Evolutionary conservation across 2,888 invertebrate genomes (phyloP).

Genomic region (Xestia c-nigrum): DNA sequence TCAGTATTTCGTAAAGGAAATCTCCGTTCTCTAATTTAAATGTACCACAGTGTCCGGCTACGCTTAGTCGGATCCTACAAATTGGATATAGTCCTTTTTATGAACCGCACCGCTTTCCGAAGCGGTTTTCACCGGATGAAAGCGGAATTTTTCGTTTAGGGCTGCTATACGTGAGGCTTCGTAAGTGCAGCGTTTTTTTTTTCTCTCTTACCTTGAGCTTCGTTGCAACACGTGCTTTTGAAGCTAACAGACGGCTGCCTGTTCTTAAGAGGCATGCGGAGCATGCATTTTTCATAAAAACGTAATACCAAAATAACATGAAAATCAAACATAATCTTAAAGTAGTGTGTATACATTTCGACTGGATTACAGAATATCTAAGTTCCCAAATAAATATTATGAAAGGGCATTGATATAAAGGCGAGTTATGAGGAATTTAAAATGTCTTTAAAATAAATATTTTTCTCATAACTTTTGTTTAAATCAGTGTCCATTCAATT

Average conservation of each 20-base stretch:
- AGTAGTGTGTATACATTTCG: too few species aligned
- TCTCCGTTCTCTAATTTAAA: slow-evolving; percentile 69
- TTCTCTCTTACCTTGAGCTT: not conserved
- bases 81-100: slow-evolving; percentile 81
- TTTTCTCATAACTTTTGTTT: too few species aligned
- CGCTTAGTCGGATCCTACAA: slow-evolving; percentile 69
- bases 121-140: slow-evolving; percentile 71
- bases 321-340: too few species aligned
- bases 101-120: slow-evolving; percentile 69
- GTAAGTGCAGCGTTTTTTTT: slow-evolving; percentile 18
- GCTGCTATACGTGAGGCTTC: slow-evolving; percentile 34
- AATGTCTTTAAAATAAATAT: too few species aligned
- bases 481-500: too few species aligned
- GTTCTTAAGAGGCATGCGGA: too few species aligned
- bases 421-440: too few species aligned
- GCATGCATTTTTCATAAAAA: too few species aligned
- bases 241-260: not conserved
- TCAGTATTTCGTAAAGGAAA: slow-evolving; percentile 55
- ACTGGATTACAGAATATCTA: too few species aligned
- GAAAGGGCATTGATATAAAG: too few species aligned
- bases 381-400: too few species aligned
- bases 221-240: not conserved
- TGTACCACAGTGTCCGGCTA: slow-evolving; percentile 68
- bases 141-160: slow-evolving; percentile 62
- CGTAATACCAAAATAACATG: too few species aligned